Conservation (phyloP, 2,797 vertebrate species). For the Pelodytes ibericus region DNA sequence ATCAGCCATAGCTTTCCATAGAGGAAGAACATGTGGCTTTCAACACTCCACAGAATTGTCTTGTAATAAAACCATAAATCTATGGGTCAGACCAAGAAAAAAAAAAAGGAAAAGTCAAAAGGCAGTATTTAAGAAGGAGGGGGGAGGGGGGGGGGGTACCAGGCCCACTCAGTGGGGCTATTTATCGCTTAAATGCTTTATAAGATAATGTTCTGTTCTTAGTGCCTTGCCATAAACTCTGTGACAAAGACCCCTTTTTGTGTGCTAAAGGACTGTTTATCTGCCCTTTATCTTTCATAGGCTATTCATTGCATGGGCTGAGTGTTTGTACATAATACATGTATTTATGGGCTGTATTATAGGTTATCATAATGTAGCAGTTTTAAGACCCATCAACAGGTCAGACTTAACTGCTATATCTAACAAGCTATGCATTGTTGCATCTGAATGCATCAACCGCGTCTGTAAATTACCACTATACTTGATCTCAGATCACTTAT, state of each 20-base stretch:
- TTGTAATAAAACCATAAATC: not conserved
- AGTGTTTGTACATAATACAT: not conserved
- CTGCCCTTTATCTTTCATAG: constrained; percentile 32
- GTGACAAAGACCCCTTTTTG: constrained; percentile 40
- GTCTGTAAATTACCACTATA: no score
- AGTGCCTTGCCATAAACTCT: constrained; percentile 32
- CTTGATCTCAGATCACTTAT: no score
- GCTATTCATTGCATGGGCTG: not conserved
- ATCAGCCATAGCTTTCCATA: not conserved
- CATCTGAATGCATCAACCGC: no score
- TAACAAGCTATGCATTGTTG: no score
- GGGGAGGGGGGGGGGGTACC: not conserved
- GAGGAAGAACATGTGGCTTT: not conserved
- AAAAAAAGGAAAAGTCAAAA: not conserved
- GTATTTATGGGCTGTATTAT: not conserved
- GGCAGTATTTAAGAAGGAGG: not conserved
- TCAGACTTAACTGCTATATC: not conserved
- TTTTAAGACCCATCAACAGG: not conserved
- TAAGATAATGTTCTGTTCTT: constrained; percentile 27
- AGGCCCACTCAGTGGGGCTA: constrained; percentile 2
- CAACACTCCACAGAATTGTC: not conserved
- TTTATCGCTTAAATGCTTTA: constrained; percentile 20
- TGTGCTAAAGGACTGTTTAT: constrained; percentile 34
- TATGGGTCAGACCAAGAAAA: not conserved
- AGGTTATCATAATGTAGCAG: constrained; percentile 8